Percentiles rank a stretch among this genome's conserved stretches.
phyloP scores from a whole-genome alignment of 1,140 invertebrate species.

The Aphis craccivora region DNA sequence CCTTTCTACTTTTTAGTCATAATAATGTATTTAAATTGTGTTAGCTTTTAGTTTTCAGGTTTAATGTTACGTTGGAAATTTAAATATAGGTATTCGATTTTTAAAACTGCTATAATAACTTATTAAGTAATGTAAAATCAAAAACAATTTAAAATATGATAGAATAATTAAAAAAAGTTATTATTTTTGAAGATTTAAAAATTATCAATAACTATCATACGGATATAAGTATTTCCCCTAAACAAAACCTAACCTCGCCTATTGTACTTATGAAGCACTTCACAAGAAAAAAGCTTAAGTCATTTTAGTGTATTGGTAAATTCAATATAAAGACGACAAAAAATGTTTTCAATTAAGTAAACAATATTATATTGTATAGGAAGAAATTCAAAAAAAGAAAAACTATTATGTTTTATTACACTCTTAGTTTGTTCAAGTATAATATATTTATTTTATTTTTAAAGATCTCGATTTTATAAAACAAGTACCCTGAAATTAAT shows the following conservation, averaged over 20 bases:
- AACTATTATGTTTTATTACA: not conserved
- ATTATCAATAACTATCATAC: too few species aligned
- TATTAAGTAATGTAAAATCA: too few species aligned
- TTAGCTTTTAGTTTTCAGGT: too few species aligned
- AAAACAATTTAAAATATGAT: too few species aligned
- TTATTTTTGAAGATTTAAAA: too few species aligned
- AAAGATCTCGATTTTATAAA: conserved; percentile 30
- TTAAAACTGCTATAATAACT: too few species aligned
- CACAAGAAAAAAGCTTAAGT: not conserved
- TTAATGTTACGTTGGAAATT: too few species aligned
- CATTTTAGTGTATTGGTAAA: not conserved
- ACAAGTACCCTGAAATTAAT: conserved; percentile 50
- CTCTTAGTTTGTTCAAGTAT: not conserved
- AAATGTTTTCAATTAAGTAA: not conserved
- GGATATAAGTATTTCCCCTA: too few species aligned
- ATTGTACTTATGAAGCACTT: not conserved
- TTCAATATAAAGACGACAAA: not conserved
- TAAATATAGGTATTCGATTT: too few species aligned
- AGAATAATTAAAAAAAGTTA: too few species aligned
- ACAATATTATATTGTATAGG: not conserved
- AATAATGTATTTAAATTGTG: too few species aligned
- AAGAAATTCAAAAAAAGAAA: not conserved
- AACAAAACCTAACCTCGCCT: not conserved
- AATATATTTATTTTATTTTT: conserved; percentile 7
- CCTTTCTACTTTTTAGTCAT: not conserved